Evolutionary conservation across 2,888 invertebrate species (phyloP), one percentile per base, ranked within the genome.

Genomic region (Drosophila neonasuta): DNA sequence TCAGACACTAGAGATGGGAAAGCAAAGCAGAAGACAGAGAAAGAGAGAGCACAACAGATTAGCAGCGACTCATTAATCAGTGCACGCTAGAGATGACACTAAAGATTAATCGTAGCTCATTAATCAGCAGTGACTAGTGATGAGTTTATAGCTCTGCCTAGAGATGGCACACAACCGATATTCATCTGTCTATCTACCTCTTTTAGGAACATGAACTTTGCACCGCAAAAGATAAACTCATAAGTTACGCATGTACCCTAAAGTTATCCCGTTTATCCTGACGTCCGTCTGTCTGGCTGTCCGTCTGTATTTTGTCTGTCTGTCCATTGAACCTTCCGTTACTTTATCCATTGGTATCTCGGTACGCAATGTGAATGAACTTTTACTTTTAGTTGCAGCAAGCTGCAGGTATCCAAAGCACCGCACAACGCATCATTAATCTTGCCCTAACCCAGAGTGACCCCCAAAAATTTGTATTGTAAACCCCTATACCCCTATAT

Each of bases 311-410:
- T 20, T 20, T 20, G 41, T 49, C 50, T 13, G 44, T 44, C 45
- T 15, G 29, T 50, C 52, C 6, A 5, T 24, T 44, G n/a, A 17
- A 15, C 44, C 49, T 11, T 13, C 44, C 44, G 49, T 54, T 52
- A 51, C 52, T 44, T 46, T 50, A 17, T 70, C 39, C 45, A 46
- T 39, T 50, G 65, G 57, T 65, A 68, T 58, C 65, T 68, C 52
- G 17, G 49, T 13, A 9, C 46, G 50, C 57, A 66, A 79, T 85
- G 81, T 79, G 85, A 81, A 81, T 81, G 85, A 81, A 86, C 82
- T 86, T 86, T 81, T 75, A 79, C 85, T 81, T 86, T 81, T 75
- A 50, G 71, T 15, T 3, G 41, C 29, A 24, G 15, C 29, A 8
- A 62, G 68, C 74, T 64, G 76, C 79, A 69, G 71, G 77, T 68